Evolutionary conservation across 2,888 invertebrate species (phyloP), one percentile per base, ranked within the genome.

Genomic region (Bugulina stolonifera): DNA sequence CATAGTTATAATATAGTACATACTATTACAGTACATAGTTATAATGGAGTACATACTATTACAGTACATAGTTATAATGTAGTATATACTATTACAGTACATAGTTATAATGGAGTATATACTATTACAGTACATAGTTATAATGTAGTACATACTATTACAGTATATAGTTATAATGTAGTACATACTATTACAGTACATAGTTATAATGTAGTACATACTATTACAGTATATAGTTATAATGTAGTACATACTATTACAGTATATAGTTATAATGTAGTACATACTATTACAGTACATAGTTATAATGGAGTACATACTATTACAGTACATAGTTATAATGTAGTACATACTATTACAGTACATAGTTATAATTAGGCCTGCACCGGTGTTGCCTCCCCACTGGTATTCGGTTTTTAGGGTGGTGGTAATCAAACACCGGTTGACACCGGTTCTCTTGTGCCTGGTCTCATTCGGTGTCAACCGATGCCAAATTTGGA

Each of bases 151-250:
- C n/a, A n/a, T 57, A 57, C n/a, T 22, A 5, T 57, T 25, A 5
- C 91, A 91, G 78, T 92, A 91, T 78, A 87, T 92, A 72, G 85
- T 94, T 27, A 91, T 94, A 1, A 81, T 94, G 73, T 90, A 91
- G 64, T 88, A 91, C 77, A 89, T 92, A 54, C 88, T n/a, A n/a
- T n/a, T n/a, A n/a, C n/a, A n/a, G n/a, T n/a, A n/a, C n/a, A n/a
- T n/a, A n/a, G n/a, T n/a, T n/a, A n/a, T n/a, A n/a, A n/a, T n/a
- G n/a, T n/a, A n/a, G n/a, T n/a, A n/a, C n/a, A n/a, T 57, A 57
- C n/a, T 22, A 5, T 57, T 25, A 5, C 91, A 91, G 78, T 92
- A 91, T 78, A 87, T 92, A 72, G 85, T 94, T 27, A 91, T 94
- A 1, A 81, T 94, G 73, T 90, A 91, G 64, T 88, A 91, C 77